Conservation (phyloP, 2,888 invertebrate species). For the Lepidochrysops patricia region DNA sequence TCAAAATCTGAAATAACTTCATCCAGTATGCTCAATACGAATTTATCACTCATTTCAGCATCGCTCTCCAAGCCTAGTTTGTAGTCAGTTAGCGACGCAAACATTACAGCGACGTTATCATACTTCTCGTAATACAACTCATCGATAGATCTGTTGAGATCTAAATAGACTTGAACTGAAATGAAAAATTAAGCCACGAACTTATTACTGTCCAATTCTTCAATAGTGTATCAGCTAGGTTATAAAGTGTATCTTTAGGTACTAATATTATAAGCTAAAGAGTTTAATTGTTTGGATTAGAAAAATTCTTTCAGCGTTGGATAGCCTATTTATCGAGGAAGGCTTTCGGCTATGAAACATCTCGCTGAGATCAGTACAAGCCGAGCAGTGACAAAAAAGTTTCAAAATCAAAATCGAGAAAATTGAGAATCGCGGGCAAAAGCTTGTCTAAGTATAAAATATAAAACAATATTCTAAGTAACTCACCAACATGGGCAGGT, state of each 20-base stretch:
- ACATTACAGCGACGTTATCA: conserved; percentile 94
- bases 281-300: too few relatives aligned
- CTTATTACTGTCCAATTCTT: too few relatives aligned
- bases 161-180: conserved; percentile 85
- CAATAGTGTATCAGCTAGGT: too few relatives aligned
- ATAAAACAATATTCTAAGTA: not conserved
- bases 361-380: too few relatives aligned
- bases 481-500: conserved; percentile 91
- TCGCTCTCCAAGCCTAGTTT: conserved; percentile 78
- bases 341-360: too few relatives aligned
- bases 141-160: conserved; percentile 79
- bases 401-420: too few relatives aligned
- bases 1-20: conserved; percentile 96
- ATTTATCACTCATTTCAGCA: conserved; percentile 78
- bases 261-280: too few relatives aligned
- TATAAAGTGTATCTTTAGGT: too few relatives aligned
- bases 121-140: conserved; percentile 93
- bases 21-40: conserved; percentile 84
- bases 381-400: too few relatives aligned
- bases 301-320: too few relatives aligned
- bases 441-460: too few relatives aligned
- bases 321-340: too few relatives aligned
- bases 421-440: not conserved
- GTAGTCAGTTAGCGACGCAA: conserved; percentile 92
- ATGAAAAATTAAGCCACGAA: conserved; percentile 20